Evolutionary conservation across 1,140 invertebrate species (phyloP), one percentile per base, ranked within the genome.

Genomic region (Polypedilum pembai): DNA sequence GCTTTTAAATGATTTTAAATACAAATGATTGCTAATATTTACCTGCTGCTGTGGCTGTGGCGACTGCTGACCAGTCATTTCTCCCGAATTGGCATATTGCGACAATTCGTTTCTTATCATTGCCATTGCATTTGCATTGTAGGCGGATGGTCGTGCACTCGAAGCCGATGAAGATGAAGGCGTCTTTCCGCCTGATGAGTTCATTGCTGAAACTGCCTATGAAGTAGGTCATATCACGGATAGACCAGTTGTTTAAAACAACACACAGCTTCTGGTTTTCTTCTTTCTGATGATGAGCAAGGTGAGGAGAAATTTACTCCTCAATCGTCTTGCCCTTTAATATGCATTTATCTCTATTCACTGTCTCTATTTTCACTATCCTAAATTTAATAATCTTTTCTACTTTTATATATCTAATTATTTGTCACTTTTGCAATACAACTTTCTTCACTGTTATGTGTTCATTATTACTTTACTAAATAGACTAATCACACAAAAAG

Each of bases 41-140:
- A 69, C 65, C 65, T 69, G 65, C 18, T 69, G 65, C 7, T n/a
- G 20, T 69, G 65, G 65, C 18, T 69, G 65, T n/a, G 65, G 65
- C 20, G 65, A 69, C 20, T 18, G 65, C 3, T 56, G 45, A n/a
- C 45, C 45, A 18, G 65, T 21, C 65, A 18, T 20, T 7, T 69
- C 65, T 69, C 65, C 65, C 17, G 65, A 69, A 69, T 69, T 69
- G 65, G 65, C 65, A 69, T 18, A 69, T 69, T 69, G 65, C 18
- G 65, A 69, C 20, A 69, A 21, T 21, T 69, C 65, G 65, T 69
- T 69, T 69, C 65, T 18, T 20, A 69, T 69, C 65, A 69, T 69
- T 69, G 17, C 65, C 65, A 69, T 69, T 69, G 65, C 65, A 69
- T 69, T 69, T 7, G 65, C 65, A 69, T 69, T 69, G 65, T 69